Conservation (phyloP, 2,888 invertebrate genomes). For the Sesamia inferens region DNA sequence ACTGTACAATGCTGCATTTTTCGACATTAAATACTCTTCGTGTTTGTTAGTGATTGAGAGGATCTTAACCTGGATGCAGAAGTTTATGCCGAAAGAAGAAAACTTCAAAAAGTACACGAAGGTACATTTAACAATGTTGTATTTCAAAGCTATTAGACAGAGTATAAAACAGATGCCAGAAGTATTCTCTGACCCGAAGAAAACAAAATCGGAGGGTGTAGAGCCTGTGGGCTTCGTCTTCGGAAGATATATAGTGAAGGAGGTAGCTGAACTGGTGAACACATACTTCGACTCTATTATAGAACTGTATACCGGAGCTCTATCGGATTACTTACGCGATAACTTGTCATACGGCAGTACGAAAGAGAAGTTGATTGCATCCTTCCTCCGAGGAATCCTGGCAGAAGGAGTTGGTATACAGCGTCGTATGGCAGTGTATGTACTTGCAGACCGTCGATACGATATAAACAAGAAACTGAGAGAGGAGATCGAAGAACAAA, state of each 20-base stretch:
- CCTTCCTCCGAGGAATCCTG: conserved; percentile 42
- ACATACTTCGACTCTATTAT: conserved; percentile 73
- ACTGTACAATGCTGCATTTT: conserved; percentile 71
- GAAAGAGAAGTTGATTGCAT: conserved; percentile 27
- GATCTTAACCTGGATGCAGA: conserved; percentile 67
- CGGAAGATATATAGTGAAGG: conserved; percentile 71
- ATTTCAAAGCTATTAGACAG: conserved; percentile 73
- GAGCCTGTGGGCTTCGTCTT: conserved; percentile 73
- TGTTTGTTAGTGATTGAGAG: conserved; percentile 72
- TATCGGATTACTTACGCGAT: conserved; percentile 57
- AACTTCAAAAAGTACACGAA: conserved; percentile 68
- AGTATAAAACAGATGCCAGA: conserved; percentile 66
- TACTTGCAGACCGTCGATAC: conserved; percentile 17
- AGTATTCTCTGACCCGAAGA: conserved; percentile 65
- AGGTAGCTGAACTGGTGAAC: conserved; percentile 66
- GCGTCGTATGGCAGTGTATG: conserved; percentile 46
- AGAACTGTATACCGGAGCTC: conserved; percentile 66
- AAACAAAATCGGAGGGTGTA: conserved; percentile 65
- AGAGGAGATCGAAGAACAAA: too few relatives aligned
- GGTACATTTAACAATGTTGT: conserved; percentile 77
- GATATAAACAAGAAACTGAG: neutral
- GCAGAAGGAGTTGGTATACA: conserved; percentile 34
- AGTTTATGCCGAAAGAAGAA: conserved; percentile 69
- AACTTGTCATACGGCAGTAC: conserved; percentile 23
- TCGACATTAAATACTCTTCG: conserved; percentile 67